A percentile compares a stretch with the other conserved stretches of the same genome.
These are phyloP conservation scores for Pinna nobilis DNA, from an alignment of 1,140 invertebrate species.

Conservation along the genomic window DNA sequence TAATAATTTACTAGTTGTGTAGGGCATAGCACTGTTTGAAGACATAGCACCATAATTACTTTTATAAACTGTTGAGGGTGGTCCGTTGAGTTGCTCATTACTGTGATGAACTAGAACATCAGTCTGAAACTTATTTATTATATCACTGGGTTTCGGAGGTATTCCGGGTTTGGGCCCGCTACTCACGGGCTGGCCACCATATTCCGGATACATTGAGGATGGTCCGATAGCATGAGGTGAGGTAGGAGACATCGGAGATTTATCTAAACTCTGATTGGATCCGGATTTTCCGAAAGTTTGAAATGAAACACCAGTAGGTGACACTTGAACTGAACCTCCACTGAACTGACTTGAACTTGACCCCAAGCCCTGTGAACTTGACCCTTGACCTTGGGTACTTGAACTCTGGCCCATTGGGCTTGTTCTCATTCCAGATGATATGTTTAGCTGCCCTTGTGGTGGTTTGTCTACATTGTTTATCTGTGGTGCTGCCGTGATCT, in stretches of 20 bases:
- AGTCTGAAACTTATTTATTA: not conserved
- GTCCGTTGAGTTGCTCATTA: not conserved
- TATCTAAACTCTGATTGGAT: constrained; percentile 21
- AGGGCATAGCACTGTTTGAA: too few relatives aligned
- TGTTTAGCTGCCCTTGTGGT: constrained; percentile 7
- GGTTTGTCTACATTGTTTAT: too few relatives aligned
- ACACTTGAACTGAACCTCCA: constrained; percentile 16
- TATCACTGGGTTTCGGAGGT: not conserved
- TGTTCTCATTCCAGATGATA: constrained; percentile 37
- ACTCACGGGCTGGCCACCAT: constrained; percentile 10
- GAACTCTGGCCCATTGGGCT: constrained; percentile 68
- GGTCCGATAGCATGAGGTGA: constrained; percentile 47
- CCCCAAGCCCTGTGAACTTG: constrained; percentile 51
- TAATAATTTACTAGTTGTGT: too few relatives aligned
- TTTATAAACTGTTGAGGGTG: constrained; percentile 2
- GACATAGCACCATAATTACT: constrained; percentile 1
- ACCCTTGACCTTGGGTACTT: constrained; percentile 31
- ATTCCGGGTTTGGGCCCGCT: constrained; percentile 10
- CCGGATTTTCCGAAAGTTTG: constrained; percentile 31
- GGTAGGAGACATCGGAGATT: not conserved
- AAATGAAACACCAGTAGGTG: constrained; percentile 32
- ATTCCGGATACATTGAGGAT: constrained; percentile 59
- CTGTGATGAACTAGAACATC: not conserved
- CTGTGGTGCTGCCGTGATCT: constrained; percentile 18
- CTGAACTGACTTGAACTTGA: constrained; percentile 44